Evolutionary conservation across 2,888 invertebrate species (phyloP), one percentile per base, ranked within the genome.

Genomic region (Drosophila ezoana): DNA sequence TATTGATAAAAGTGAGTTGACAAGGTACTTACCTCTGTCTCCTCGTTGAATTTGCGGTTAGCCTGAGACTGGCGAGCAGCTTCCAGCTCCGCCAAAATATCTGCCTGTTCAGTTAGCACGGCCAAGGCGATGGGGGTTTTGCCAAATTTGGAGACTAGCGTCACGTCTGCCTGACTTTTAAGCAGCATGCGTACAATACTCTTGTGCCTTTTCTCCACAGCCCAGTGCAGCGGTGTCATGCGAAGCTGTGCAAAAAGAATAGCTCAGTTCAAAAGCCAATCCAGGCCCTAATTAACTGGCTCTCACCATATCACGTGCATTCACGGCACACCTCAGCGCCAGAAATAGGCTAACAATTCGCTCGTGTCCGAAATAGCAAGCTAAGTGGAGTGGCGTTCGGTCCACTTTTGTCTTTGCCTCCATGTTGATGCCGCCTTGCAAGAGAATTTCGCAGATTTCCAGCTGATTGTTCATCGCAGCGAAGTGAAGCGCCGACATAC

Each of bases 171-270:
- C 56, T 97, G 96, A 87, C 94, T 93, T 62, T 94, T 94, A 51
- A 98, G 91, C 74, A 98, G 93, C 71, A 95, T 91, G 56, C 94
- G 93, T 44, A 96, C 96, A 48, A 96, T 94, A 65, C 94, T 93
- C 23, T 93, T 91, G 92, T 97, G 96, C 1, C 95, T 95, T 85
- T 96, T 95, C 92, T 97, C 96, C 43, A 96, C 96, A 6, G 98
- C 98, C 98, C 98, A 98, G 93, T 98, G 98, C 62, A 98, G 93
- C 40, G 98, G 97, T 43, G 98, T 98, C 98, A 97, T 97, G 87
- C 95, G 94, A 16, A 97, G 92, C 96, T 97, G 87, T 47, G 44
- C 16, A 54, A 74, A 20, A 47, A 53, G 23, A 40, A 6, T 32
- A 14, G 23, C 1, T 33, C n/a, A 45, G 9, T 28, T 58, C 0